Conservation (phyloP, 2,888 invertebrate genomes). For the Philhelius pedissequus region DNA sequence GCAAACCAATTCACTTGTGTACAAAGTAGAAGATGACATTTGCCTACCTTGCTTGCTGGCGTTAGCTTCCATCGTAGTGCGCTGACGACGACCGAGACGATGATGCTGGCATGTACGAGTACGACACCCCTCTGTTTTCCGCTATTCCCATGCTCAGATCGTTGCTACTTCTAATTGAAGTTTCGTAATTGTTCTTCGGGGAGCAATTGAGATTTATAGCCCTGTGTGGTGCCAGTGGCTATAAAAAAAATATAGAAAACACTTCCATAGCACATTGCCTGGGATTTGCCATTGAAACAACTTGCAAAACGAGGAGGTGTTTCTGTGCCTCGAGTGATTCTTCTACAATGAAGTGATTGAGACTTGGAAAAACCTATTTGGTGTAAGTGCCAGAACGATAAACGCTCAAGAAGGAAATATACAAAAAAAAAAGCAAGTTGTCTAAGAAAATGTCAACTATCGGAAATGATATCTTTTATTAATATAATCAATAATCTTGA, state of each 20-base stretch:
- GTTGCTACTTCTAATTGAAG: slow-evolving; percentile 70
- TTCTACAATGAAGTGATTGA: slow-evolving; percentile 3
- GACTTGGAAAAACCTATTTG: slow-evolving; percentile 29
- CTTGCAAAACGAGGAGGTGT: slow-evolving; percentile 19
- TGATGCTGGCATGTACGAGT: neutral
- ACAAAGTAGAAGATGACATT: slow-evolving; percentile 65
- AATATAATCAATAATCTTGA: slow-evolving; percentile 25
- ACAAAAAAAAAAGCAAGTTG: neutral
- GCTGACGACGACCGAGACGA: neutral
- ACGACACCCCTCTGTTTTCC: neutral
- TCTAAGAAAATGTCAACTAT: slow-evolving; percentile 6
- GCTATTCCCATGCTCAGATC: slow-evolving; percentile 23
- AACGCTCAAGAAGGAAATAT: neutral
- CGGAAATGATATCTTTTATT: slow-evolving; percentile 2
- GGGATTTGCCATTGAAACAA: slow-evolving; percentile 30
- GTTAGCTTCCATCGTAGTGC: neutral
- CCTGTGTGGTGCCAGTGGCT: slow-evolving; percentile 21
- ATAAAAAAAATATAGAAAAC: neutral
- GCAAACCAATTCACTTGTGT: slow-evolving; percentile 39
- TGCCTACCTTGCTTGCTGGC: slow-evolving; percentile 31
- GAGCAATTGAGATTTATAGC: slow-evolving; percentile 70
- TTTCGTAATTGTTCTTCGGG: slow-evolving; percentile 70
- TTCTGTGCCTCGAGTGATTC: slow-evolving; percentile 30
- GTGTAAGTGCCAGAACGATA: slow-evolving; percentile 41
- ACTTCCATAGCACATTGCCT: slow-evolving; percentile 8